These are phyloP conservation scores for Sabatieria punctata DNA, from an alignment of 2,888 invertebrate genomes.

Conservation along the genomic window DNA sequence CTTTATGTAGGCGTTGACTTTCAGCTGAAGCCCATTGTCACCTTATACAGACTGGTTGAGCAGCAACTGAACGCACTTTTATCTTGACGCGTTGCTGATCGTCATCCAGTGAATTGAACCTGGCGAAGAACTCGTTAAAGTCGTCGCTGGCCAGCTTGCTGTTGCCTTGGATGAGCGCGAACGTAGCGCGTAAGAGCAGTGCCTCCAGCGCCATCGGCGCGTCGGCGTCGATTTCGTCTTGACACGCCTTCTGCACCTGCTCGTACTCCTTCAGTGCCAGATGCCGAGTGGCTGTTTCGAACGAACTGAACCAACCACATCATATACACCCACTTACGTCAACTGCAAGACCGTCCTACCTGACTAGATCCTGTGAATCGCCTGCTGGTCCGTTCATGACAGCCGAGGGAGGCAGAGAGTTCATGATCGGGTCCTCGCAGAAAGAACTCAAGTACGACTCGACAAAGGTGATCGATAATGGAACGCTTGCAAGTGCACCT, in stretches of 20 bases:
- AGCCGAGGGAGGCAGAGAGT: conserved; percentile 28
- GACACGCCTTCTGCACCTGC: conserved; percentile 57
- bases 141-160: conserved; percentile 34
- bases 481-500: conserved; percentile 43
- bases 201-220: conserved; percentile 34
- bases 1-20: conserved; percentile 67
- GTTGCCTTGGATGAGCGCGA: conserved; percentile 54
- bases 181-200: conserved; percentile 61
- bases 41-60: not conserved
- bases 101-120: conserved; percentile 43
- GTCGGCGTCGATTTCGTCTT: conserved; percentile 47
- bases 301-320: not conserved
- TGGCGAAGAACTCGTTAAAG: conserved; percentile 41
- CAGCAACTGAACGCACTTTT: not conserved
- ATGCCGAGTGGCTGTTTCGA: not conserved
- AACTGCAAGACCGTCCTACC: not conserved
- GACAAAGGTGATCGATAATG: conserved; percentile 70
- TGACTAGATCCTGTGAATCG: conserved; percentile 15
- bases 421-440: conserved; percentile 60
- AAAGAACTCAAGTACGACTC: conserved; percentile 72
- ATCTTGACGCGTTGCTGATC: conserved; percentile 20
- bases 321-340: not conserved
- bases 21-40: conserved; percentile 18
- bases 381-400: too few relatives aligned
- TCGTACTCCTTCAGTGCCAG: conserved; percentile 46